These are phyloP conservation scores for Leucophora obtusa DNA, from an alignment of 2,888 invertebrate species.

Conservation along the genomic window DNA sequence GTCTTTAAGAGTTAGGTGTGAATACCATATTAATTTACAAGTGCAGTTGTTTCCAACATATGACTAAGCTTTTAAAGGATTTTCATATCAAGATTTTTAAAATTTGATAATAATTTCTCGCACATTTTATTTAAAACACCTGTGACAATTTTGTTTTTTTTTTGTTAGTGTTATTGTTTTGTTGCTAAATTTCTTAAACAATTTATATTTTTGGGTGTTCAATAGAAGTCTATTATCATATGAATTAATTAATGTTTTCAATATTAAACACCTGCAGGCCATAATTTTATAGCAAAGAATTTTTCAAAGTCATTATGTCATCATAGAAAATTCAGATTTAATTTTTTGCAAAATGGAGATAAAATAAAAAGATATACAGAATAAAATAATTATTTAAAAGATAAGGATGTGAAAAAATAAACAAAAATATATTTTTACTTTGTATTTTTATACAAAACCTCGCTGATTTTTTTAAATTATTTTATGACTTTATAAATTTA, in stretches of 20 bases:
- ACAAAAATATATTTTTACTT: neutral
- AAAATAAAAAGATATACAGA: neutral
- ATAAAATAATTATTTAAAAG: neutral
- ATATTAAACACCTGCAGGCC: constrained; percentile 29
- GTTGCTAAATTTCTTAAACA: neutral
- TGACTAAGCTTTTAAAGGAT: neutral
- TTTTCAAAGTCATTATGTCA: neutral
- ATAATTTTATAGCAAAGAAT: constrained; percentile 18
- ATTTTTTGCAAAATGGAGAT: neutral
- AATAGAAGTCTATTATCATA: neutral
- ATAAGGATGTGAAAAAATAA: neutral
- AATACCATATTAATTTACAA: too few relatives aligned
- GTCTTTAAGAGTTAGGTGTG: too few relatives aligned
- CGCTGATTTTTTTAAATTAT: neutral
- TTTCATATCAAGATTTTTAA: neutral
- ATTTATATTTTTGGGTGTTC: neutral
- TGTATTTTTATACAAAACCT: neutral
- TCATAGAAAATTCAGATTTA: neutral
- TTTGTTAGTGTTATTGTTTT: neutral
- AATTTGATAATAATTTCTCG: neutral
- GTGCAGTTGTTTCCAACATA: neutral
- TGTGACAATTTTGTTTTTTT: neutral
- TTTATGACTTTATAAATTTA: neutral
- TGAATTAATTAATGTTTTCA: neutral
- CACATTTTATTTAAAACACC: neutral